A percentile compares a stretch with the other conserved stretches of the same genome.
Evolutionary conservation across 2,888 invertebrate genomes (phyloP).

Genomic region (Sarcophaga subvicina): DNA sequence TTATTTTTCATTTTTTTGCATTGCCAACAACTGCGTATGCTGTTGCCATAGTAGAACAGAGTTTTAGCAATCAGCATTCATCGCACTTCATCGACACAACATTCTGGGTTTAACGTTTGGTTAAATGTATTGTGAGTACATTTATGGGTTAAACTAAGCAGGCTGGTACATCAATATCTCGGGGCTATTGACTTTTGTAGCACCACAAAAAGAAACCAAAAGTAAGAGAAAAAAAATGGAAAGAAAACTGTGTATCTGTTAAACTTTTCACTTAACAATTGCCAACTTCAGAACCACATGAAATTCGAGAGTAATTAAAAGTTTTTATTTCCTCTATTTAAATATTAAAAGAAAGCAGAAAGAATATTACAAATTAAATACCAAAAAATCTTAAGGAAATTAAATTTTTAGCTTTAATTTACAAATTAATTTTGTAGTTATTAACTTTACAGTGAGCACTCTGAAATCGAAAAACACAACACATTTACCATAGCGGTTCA

Average conservation of each 20-base stretch:
- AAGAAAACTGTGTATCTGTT: slow-evolving; percentile 22
- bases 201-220: background rate
- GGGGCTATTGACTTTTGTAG: slow-evolving; percentile 69
- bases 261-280: slow-evolving; percentile 29
- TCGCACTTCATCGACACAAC: background rate
- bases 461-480: too few relatives aligned
- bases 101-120: background rate
- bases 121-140: slow-evolving; percentile 16
- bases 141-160: slow-evolving; percentile 54
- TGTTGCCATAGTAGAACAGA: slow-evolving; percentile 13
- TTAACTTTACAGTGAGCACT: too few relatives aligned
- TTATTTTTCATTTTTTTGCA: background rate
- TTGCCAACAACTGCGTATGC: slow-evolving; percentile 23
- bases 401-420: too few relatives aligned
- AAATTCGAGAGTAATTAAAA: slow-evolving; percentile 37
- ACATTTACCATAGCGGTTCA: too few relatives aligned
- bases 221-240: background rate
- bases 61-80: slow-evolving; percentile 20
- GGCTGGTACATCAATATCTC: slow-evolving; percentile 65
- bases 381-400: too few relatives aligned
- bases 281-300: slow-evolving; percentile 1
- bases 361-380: too few relatives aligned
- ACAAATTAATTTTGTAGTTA: too few relatives aligned
- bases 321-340: background rate
- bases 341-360: too few relatives aligned